Evolutionary conservation across 2,888 invertebrate species (phyloP).

Genomic region (Galerucella pusilla): DNA sequence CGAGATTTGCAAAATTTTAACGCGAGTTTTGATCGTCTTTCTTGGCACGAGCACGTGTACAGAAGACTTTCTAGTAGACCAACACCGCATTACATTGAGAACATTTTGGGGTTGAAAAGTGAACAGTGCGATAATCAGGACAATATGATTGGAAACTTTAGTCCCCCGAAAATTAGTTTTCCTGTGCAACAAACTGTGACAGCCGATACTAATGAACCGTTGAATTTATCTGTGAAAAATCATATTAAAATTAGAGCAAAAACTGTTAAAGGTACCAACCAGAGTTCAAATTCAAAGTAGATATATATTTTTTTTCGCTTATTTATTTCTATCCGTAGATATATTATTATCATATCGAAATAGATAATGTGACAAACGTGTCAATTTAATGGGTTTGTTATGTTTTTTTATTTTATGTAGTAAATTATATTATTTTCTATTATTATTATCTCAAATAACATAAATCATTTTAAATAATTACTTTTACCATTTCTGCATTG

Average conservation of each 20-base stretch:
- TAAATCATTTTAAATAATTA: too few relatives aligned
- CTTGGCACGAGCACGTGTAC: constrained; percentile 94
- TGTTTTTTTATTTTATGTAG: not conserved
- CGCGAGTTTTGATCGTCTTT: constrained; percentile 50
- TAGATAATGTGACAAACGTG: too few relatives aligned
- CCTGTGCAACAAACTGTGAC: constrained; percentile 44
- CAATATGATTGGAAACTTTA: constrained; percentile 27
- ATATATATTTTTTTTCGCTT: not conserved
- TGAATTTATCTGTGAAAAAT: constrained; percentile 62
- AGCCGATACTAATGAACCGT: constrained; percentile 60
- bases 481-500: too few relatives aligned
- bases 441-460: too few relatives aligned
- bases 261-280: constrained; percentile 58
- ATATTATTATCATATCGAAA: not conserved
- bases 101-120: constrained; percentile 77
- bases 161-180: constrained; percentile 22
- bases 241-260: constrained; percentile 59
- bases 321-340: not conserved
- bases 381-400: not conserved
- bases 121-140: constrained; percentile 31
- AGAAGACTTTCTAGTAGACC: constrained; percentile 83
- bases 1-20: constrained; percentile 45
- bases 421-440: too few relatives aligned
- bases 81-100: constrained; percentile 88
- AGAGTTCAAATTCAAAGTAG: not conserved